A percentile compares a stretch with the other conserved stretches of the same genome.
These are phyloP conservation scores for Cygnus buccinator DNA, from an alignment of 2,113 vertebrate species.

Conservation along the genomic window DNA sequence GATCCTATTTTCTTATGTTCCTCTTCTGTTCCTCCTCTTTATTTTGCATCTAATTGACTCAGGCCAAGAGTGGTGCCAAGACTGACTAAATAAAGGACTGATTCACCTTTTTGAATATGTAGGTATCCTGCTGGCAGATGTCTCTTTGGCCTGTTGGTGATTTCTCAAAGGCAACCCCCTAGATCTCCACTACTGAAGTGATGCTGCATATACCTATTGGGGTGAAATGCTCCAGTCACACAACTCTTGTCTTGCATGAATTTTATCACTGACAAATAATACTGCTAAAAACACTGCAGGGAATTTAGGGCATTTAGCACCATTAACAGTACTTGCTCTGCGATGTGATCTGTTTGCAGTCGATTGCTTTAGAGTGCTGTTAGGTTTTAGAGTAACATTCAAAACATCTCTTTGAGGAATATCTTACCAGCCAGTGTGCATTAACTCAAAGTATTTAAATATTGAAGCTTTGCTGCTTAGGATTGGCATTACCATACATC, in stretches of 20 bases:
- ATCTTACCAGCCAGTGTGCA: neutral
- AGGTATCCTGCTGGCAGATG: neutral
- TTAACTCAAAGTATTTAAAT: neutral
- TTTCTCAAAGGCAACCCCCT: neutral
- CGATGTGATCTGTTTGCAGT: neutral
- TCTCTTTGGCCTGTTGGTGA: neutral
- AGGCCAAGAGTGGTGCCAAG: neutral
- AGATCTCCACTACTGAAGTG: neutral
- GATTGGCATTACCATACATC: neutral
- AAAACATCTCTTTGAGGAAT: neutral
- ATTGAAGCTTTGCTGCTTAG: neutral
- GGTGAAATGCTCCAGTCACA: neutral
- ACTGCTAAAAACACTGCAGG: neutral
- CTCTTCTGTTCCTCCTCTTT: neutral
- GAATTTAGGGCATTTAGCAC: neutral
- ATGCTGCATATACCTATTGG: neutral
- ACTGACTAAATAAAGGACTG: neutral
- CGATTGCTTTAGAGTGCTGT: neutral
- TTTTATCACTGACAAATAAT: neutral
- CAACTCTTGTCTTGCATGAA: neutral
- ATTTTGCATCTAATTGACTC: neutral
- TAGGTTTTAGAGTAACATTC: neutral
- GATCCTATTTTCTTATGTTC: neutral
- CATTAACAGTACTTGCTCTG: neutral
- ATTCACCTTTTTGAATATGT: neutral